Percentiles rank a stretch among this genome's conserved stretches.
Conservation (phyloP, 2,113 vertebrate genomes). For the Bolborhynchus lineola region DNA sequence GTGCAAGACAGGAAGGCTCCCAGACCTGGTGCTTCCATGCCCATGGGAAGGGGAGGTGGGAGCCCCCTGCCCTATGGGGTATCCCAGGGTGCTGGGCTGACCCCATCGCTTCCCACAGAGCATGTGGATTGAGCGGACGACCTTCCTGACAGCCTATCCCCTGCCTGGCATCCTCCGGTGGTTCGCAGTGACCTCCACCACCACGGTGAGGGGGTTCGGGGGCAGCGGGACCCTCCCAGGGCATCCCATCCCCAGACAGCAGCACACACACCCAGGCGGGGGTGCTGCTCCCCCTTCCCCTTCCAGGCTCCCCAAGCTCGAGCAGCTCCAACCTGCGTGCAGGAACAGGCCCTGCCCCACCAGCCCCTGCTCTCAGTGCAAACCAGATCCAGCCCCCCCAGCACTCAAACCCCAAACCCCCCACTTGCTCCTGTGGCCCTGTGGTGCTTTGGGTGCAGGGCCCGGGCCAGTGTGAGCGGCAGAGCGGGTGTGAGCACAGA, state of each 20-base stretch:
- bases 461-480: fast-evolving
- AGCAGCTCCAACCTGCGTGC: fast-evolving
- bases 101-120: not conserved
- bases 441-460: not conserved
- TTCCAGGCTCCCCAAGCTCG: not conserved
- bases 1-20: not conserved
- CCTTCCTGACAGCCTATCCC: constrained; percentile 57
- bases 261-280: too few species aligned
- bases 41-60: not conserved
- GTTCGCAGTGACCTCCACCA: constrained; percentile 28
- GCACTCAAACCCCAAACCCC: not conserved
- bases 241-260: not conserved
- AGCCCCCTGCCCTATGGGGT: not conserved
- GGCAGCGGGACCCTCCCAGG: not conserved
- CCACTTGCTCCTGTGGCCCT: not conserved
- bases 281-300: not conserved
- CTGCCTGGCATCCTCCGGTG: constrained; percentile 68
- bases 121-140: constrained; percentile 65
- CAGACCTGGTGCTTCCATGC: fast-evolving
- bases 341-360: fast-evolving
- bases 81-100: not conserved
- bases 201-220: constrained; percentile 1
- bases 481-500: not conserved
- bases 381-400: not conserved
- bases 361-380: not conserved